These are phyloP conservation scores for Odontocerum albicorne DNA, from an alignment of 2,888 invertebrate species.

Conservation along the genomic window DNA sequence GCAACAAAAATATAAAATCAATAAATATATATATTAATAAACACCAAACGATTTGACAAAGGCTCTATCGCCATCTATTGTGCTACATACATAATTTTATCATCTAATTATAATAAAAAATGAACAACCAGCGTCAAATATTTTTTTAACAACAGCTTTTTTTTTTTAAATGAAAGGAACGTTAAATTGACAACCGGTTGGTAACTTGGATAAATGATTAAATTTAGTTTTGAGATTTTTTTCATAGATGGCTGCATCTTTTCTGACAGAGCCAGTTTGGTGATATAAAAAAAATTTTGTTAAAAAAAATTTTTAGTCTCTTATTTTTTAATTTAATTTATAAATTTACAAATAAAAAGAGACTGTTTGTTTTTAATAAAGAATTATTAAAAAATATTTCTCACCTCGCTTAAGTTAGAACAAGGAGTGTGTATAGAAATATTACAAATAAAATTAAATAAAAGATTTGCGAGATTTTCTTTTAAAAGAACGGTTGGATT, in stretches of 20 bases:
- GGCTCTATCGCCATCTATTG: constrained; percentile 35
- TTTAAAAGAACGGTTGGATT: constrained; percentile 35
- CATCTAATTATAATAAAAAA: constrained; percentile 17
- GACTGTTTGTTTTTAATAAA: too few species aligned
- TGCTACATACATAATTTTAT: constrained; percentile 32
- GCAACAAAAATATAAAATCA: constrained; percentile 31
- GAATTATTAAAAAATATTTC: too few species aligned
- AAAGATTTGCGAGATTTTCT: too few species aligned
- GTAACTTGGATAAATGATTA: neutral
- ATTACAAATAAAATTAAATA: too few species aligned
- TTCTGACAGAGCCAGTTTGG: constrained; percentile 22
- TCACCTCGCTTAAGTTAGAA: too few species aligned
- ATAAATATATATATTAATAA: constrained; percentile 20
- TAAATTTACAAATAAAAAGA: constrained; percentile 2
- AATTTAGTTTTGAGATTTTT: neutral
- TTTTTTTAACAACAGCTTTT: constrained; percentile 11
- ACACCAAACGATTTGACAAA: constrained; percentile 27
- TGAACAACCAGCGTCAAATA: constrained; percentile 27
- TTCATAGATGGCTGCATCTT: constrained; percentile 17
- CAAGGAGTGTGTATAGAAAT: too few species aligned
- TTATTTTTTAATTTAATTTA: neutral
- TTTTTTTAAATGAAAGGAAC: constrained; percentile 25
- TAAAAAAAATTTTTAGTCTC: neutral
- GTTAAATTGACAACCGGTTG: constrained; percentile 37
- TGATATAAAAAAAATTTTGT: too few species aligned